A percentile compares a stretch with the other conserved stretches of the same genome.
Conservation (phyloP, 1,140 invertebrate genomes). For the Drosophila tristis region DNA sequence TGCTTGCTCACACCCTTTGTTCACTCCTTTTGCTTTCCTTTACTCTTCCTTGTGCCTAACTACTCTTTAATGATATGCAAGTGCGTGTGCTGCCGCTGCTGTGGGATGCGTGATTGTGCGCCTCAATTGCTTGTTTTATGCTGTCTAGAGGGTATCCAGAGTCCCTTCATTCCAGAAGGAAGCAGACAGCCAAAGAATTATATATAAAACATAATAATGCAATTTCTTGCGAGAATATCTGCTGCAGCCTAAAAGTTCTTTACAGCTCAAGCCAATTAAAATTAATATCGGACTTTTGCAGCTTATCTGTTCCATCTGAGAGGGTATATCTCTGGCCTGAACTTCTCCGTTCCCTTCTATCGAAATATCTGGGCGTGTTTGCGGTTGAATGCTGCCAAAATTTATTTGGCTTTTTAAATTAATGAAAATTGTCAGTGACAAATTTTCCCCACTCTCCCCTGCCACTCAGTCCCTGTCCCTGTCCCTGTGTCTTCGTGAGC, state of each 20-base stretch:
- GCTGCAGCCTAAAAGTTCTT: no score
- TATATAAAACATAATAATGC: no score
- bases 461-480: no score
- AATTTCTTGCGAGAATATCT: no score
- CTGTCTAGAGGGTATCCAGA: conserved; percentile 2
- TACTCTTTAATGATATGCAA: conserved; percentile 46
- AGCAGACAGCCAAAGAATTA: no score
- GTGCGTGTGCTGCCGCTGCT: no score
- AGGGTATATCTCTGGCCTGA: no score
- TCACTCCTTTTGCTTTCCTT: no score
- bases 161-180: no score
- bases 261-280: no score
- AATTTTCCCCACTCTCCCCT: conserved; percentile 28
- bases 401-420: conserved; percentile 76
- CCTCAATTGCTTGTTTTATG: conserved; percentile 45
- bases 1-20: no score
- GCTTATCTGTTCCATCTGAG: conserved; percentile 15
- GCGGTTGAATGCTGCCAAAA: conserved; percentile 42
- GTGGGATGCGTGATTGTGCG: neutral
- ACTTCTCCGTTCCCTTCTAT: no score
- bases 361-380: neutral
- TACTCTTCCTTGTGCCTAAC: conserved; percentile 3
- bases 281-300: neutral
- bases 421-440: conserved; percentile 81
- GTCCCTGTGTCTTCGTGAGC: conserved; percentile 7